phyloP scores from a whole-genome alignment of 2,888 invertebrate genomes.

The Microplitis deprimator region DNA sequence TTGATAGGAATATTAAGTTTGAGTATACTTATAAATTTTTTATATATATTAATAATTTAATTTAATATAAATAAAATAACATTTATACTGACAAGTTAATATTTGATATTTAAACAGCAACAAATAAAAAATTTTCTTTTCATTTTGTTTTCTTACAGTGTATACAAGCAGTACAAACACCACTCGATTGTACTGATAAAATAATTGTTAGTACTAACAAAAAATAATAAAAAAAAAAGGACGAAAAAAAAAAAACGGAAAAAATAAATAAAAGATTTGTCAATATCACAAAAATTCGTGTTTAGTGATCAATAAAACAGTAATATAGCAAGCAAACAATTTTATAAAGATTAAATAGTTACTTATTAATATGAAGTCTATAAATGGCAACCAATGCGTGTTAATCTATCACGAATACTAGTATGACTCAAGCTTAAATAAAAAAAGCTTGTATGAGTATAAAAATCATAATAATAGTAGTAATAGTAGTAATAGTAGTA shows the following conservation, averaged over 20 bases:
- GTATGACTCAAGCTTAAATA: background rate
- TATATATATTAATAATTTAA: too few relatives aligned
- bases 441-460: background rate
- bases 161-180: background rate
- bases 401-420: constrained; percentile 21
- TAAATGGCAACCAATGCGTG: constrained; percentile 16
- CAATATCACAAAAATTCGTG: background rate
- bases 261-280: background rate
- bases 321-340: constrained; percentile 3
- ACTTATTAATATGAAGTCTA: background rate
- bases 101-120: background rate
- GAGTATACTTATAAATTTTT: too few relatives aligned
- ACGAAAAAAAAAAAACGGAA: too few relatives aligned
- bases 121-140: background rate
- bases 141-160: background rate
- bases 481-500: too few relatives aligned
- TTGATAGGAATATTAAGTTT: too few relatives aligned
- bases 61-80: too few relatives aligned
- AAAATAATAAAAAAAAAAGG: background rate
- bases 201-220: background rate
- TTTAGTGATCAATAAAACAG: constrained; percentile 4
- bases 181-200: background rate
- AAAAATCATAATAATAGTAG: too few relatives aligned
- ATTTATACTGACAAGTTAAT: too few relatives aligned
- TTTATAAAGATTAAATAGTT: constrained; percentile 8